Percentiles rank a stretch among this genome's conserved stretches.
These are phyloP conservation scores for Synergus umbraculus DNA, from an alignment of 2,888 invertebrate species.

Conservation along the genomic window DNA sequence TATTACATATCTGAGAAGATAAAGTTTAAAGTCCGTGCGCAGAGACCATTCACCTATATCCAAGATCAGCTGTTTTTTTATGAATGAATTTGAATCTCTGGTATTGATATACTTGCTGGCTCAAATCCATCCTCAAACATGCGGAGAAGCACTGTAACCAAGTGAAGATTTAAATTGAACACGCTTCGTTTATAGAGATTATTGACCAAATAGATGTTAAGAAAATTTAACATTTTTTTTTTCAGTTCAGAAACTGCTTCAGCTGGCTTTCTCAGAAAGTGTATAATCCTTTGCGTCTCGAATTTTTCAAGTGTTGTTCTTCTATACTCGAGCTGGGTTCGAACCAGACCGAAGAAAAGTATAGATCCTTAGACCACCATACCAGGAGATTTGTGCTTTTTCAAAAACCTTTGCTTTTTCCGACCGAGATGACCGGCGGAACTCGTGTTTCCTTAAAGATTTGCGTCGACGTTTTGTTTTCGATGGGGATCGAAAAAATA, in stretches of 20 bases:
- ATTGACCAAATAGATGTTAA: conserved; percentile 30
- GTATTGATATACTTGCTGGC: neutral
- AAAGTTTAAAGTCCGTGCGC: conserved; percentile 10
- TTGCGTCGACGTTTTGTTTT: conserved; percentile 23
- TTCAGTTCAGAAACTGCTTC: conserved; percentile 16
- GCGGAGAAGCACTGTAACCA: conserved; percentile 14
- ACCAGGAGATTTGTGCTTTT: conserved; percentile 26
- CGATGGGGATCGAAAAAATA: conserved; percentile 3
- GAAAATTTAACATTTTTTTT: neutral
- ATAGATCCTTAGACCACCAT: conserved; percentile 10
- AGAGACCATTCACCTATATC: conserved; percentile 22
- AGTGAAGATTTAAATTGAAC: conserved; percentile 13
- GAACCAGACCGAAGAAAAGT: neutral
- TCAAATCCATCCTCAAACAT: conserved; percentile 10
- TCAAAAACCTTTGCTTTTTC: conserved; percentile 18
- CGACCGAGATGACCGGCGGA: conserved; percentile 1
- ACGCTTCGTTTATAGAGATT: conserved; percentile 27
- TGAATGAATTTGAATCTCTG: conserved; percentile 17
- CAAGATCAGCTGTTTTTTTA: conserved; percentile 38
- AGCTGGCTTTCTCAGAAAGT: conserved; percentile 29
- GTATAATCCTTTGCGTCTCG: conserved; percentile 33
- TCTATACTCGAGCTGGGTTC: conserved; percentile 5
- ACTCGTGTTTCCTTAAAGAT: conserved; percentile 33
- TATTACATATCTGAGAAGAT: conserved; percentile 24
- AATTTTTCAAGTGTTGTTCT: conserved; percentile 41